A percentile compares a stretch with the other conserved stretches of the same genome.
These are phyloP conservation scores for Acipenser transmontanus DNA, from an alignment of 2,797 vertebrate species.

Conservation along the genomic window DNA sequence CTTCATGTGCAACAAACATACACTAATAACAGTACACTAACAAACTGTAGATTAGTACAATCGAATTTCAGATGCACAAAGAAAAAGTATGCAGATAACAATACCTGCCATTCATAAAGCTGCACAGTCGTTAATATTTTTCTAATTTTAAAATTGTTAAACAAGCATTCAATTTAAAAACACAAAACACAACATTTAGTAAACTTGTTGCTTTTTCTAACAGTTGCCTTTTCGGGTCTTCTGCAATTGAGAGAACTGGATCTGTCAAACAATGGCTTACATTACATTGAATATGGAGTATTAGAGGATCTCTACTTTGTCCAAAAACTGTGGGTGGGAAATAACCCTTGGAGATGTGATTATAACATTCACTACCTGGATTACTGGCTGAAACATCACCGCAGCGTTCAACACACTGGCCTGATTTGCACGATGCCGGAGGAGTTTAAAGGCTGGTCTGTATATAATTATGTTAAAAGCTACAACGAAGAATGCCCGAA, in stretches of 20 bases:
- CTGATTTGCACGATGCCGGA: constrained; percentile 76
- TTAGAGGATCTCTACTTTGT: constrained; percentile 93
- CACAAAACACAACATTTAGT: too few relatives aligned
- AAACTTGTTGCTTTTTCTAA: background rate
- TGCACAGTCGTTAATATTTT: background rate
- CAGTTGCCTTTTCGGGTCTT: constrained; percentile 86
- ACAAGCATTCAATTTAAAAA: too few relatives aligned
- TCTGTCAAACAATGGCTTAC: constrained; percentile 87
- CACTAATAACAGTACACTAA: too few relatives aligned
- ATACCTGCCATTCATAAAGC: background rate
- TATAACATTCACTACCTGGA: constrained; percentile 96
- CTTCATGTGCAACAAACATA: constrained; percentile 41
- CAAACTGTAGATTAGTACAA: background rate
- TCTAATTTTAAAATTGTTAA: background rate
- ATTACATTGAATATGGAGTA: constrained; percentile 84
- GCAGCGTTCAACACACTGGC: constrained; percentile 72
- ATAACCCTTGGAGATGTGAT: constrained; percentile 95
- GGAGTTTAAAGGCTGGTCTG: constrained; percentile 86
- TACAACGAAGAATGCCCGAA: constrained; percentile 94
- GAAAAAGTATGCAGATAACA: background rate
- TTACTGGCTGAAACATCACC: constrained; percentile 94
- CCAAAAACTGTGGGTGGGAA: constrained; percentile 71
- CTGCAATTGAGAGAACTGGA: constrained; percentile 84
- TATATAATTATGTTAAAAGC: constrained; percentile 87
- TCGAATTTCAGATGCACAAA: constrained; percentile 21